These are phyloP conservation scores for Drosophila ercepeae DNA, from an alignment of 1,140 invertebrate species.

Conservation along the genomic window DNA sequence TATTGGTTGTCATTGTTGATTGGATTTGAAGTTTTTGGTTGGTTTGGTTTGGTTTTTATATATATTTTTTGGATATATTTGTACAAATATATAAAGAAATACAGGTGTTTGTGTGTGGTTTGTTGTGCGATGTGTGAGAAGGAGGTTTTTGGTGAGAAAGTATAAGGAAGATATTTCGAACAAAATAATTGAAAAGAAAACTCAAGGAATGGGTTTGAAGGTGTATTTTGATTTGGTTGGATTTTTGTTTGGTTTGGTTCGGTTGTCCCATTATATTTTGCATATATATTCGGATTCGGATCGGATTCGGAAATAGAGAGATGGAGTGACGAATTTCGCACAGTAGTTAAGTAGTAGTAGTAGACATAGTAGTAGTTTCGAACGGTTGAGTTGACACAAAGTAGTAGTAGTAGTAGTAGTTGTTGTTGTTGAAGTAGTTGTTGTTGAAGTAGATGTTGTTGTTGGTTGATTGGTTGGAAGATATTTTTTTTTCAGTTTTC, in stretches of 20 bases:
- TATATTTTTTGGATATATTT: background rate
- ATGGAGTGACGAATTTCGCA: constrained; percentile 22
- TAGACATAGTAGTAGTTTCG: constrained; percentile 38
- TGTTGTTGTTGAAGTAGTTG: constrained; percentile 30
- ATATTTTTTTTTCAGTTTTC: background rate
- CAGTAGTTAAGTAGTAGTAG: constrained; percentile 31
- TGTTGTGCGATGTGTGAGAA: background rate
- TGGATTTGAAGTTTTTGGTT: background rate
- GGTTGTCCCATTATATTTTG: constrained; percentile 37
- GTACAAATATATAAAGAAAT: background rate
- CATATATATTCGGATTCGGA: constrained; percentile 34
- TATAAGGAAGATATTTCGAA: background rate
- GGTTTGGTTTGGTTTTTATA: constrained; percentile 6
- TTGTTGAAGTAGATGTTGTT: constrained; percentile 24
- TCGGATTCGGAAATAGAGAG: constrained; percentile 10
- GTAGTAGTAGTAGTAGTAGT: constrained; percentile 17
- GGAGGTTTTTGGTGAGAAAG: no score
- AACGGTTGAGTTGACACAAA: constrained; percentile 34
- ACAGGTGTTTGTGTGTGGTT: background rate
- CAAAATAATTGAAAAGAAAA: background rate
- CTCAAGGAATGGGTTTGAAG: background rate
- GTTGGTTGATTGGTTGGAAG: constrained; percentile 23
- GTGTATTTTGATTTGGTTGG: constrained; percentile 19
- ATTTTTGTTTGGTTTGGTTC: constrained; percentile 8
- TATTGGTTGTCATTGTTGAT: constrained; percentile 33